Conservation (phyloP, 2,113 vertebrate species). For the Lampris megalopsis region DNA sequence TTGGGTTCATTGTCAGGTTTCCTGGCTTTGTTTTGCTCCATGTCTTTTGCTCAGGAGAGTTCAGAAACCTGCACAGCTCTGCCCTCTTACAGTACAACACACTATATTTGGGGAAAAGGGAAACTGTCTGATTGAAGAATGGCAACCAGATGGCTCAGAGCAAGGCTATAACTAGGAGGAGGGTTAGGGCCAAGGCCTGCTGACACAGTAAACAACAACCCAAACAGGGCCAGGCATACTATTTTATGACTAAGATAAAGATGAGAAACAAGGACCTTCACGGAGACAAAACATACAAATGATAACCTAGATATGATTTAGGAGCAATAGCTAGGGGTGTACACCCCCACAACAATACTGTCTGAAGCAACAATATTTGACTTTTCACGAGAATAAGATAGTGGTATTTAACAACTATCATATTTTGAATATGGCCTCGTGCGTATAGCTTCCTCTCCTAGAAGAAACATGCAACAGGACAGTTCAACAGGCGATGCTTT, state of each 20-base stretch:
- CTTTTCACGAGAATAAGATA: background rate
- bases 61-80: constrained; percentile 18
- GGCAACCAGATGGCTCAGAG: no score
- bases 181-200: no score
- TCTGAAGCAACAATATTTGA: no score
- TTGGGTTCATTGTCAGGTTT: background rate
- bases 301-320: no score
- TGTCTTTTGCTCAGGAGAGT: constrained; percentile 41
- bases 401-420: background rate
- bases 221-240: no score
- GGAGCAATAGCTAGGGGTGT: no score
- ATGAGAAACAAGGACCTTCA: no score
- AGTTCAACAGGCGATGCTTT: constrained; percentile 39
- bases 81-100: constrained; percentile 14
- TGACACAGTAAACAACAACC: no score
- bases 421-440: background rate
- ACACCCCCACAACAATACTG: no score
- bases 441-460: constrained; percentile 28
- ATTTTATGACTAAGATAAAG: no score
- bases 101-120: background rate
- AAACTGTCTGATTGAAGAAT: background rate
- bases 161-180: no score
- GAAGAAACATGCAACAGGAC: constrained; percentile 12
- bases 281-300: no score
- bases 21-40: constrained; percentile 62